Conservation (phyloP, 2,113 vertebrate species). For the Gymnobelideus leadbeateri region DNA sequence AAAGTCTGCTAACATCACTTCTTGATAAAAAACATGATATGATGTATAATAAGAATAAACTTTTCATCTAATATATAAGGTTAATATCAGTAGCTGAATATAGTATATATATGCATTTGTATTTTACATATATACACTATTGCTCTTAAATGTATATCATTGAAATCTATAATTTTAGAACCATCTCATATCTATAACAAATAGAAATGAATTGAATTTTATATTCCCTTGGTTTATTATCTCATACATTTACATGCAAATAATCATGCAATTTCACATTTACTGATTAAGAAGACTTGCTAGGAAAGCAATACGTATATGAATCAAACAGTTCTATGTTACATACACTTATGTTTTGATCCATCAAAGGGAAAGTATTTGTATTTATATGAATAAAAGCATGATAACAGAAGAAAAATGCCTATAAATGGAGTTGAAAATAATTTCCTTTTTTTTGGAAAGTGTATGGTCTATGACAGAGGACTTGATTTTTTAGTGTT, state of each 20-base stretch:
- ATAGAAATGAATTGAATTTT: constrained; percentile 26
- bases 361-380: neutral
- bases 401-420: neutral
- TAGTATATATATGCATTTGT: neutral
- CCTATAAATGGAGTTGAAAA: constrained; percentile 21
- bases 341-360: constrained; percentile 41
- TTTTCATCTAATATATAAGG: constrained; percentile 20
- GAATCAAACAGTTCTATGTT: constrained; percentile 2
- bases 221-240: constrained; percentile 22
- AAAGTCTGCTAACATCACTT: constrained; percentile 32
- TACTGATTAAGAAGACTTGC: constrained; percentile 43
- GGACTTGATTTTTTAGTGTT: neutral
- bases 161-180: constrained; percentile 16
- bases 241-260: constrained; percentile 35
- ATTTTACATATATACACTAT: neutral
- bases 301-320: constrained; percentile 15
- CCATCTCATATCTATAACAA: constrained; percentile 26
- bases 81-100: constrained; percentile 8
- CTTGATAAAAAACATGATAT: constrained; percentile 6
- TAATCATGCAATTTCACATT: neutral
- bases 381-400: neutral
- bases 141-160: constrained; percentile 7
- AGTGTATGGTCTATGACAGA: neutral
- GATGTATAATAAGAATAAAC: constrained; percentile 9
- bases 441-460: constrained; percentile 21